phyloP scores from a whole-genome alignment of 1,140 invertebrate species.

The Choristoneura fumiferana region DNA sequence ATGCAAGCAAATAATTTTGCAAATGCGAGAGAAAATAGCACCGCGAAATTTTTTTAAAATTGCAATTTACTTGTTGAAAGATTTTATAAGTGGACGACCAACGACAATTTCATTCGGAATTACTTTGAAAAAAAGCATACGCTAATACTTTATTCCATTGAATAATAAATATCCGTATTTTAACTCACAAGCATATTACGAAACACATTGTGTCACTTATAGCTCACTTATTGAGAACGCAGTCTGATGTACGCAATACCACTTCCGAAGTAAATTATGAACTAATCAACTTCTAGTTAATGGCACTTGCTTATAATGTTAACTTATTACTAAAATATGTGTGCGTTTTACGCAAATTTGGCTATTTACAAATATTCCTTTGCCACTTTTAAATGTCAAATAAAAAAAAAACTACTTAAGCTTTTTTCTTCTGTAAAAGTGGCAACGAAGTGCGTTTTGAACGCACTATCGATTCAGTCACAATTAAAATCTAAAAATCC shows the following conservation, averaged over 20 bases:
- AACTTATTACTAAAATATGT: conserved; percentile 38
- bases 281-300: conserved; percentile 47
- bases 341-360: conserved; percentile 55
- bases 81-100: too few relatives aligned
- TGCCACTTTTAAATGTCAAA: conserved; percentile 40
- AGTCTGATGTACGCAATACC: conserved; percentile 45
- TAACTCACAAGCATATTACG: too few relatives aligned
- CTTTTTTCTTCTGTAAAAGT: conserved; percentile 30
- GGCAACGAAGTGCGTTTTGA: conserved; percentile 52
- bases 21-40: too few relatives aligned
- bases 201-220: conserved; percentile 20
- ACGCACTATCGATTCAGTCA: conserved; percentile 52
- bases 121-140: too few relatives aligned
- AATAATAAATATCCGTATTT: conserved; percentile 27
- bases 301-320: conserved; percentile 49
- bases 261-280: conserved; percentile 50
- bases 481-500: conserved; percentile 24
- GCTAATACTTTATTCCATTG: too few relatives aligned
- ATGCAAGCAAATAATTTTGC: too few relatives aligned
- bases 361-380: conserved; percentile 51
- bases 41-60: too few relatives aligned
- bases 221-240: conserved; percentile 45
- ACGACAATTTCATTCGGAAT: too few relatives aligned
- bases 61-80: too few relatives aligned
- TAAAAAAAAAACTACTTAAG: conserved; percentile 22